Evolutionary conservation across 2,797 vertebrate species (phyloP).

Genomic region (Clarias platycephalus): DNA sequence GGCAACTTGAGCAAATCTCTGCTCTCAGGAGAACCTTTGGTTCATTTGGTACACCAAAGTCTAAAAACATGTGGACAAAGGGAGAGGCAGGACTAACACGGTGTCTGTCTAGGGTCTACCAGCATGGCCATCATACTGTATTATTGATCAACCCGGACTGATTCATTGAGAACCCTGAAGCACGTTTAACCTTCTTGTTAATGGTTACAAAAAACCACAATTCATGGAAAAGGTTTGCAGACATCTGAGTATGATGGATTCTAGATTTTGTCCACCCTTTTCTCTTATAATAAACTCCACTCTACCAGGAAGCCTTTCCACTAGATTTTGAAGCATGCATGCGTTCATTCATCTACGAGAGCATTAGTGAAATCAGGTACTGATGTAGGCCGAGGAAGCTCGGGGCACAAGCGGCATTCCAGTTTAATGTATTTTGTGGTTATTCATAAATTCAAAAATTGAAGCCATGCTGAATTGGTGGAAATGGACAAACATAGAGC

Average conservation of each 20-base stretch:
- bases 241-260: background rate
- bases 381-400: background rate
- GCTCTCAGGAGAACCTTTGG: background rate
- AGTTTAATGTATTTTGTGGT: background rate
- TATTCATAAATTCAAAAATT: background rate
- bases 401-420: background rate
- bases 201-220: background rate
- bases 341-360: background rate
- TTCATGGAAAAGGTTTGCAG: background rate
- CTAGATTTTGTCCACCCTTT: background rate
- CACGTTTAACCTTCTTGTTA: background rate
- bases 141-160: background rate
- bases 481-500: conserved; percentile 1
- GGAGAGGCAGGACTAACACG: background rate
- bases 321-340: background rate
- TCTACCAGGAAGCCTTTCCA: background rate
- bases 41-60: background rate
- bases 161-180: background rate
- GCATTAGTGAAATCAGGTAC: background rate
- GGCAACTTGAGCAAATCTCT: background rate
- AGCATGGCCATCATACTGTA: background rate
- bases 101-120: background rate
- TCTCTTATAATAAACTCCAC: background rate
- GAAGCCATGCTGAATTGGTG: background rate
- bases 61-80: background rate